These are phyloP conservation scores for Pachyrhynchus sulphureomaculatus DNA, from an alignment of 1,140 invertebrate species.

Conservation along the genomic window DNA sequence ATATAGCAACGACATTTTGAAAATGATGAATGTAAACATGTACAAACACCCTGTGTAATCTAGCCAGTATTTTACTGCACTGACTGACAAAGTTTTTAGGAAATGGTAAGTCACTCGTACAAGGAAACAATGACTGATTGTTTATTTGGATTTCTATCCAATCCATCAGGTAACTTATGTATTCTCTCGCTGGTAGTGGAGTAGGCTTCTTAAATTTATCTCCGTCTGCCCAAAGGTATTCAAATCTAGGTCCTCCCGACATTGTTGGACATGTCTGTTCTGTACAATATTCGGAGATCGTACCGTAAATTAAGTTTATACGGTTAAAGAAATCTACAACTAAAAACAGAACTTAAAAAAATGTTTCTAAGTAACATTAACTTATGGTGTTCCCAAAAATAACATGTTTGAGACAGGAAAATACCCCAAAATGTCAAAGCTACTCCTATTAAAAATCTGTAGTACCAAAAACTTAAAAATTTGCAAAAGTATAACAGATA, in stretches of 20 bases:
- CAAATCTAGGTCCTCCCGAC: constrained; percentile 85
- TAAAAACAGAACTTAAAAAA: constrained; percentile 49
- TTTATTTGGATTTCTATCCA: constrained; percentile 95
- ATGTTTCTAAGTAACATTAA: too few species aligned
- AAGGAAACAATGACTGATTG: constrained; percentile 65
- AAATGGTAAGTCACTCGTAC: constrained; percentile 78
- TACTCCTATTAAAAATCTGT: neutral
- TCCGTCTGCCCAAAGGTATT: constrained; percentile 93
- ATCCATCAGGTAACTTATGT: constrained; percentile 88
- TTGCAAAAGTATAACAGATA: too few species aligned
- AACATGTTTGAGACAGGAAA: too few species aligned
- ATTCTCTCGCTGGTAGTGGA: constrained; percentile 82
- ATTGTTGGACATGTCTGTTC: constrained; percentile 86
- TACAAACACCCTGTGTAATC: constrained; percentile 92
- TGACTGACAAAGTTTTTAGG: constrained; percentile 79
- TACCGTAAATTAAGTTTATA: constrained; percentile 92
- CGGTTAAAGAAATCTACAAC: constrained; percentile 97
- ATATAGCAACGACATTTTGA: constrained; percentile 83
- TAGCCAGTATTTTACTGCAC: constrained; percentile 87
- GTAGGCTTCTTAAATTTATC: constrained; percentile 84
- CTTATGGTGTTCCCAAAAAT: too few species aligned
- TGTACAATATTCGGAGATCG: constrained; percentile 86
- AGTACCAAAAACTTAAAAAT: neutral
- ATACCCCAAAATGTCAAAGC: too few species aligned
- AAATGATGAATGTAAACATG: constrained; percentile 98